Base-by-base conservation (phyloP, 2,113 vertebrate species). In the Cryptotis parvus region DNA sequence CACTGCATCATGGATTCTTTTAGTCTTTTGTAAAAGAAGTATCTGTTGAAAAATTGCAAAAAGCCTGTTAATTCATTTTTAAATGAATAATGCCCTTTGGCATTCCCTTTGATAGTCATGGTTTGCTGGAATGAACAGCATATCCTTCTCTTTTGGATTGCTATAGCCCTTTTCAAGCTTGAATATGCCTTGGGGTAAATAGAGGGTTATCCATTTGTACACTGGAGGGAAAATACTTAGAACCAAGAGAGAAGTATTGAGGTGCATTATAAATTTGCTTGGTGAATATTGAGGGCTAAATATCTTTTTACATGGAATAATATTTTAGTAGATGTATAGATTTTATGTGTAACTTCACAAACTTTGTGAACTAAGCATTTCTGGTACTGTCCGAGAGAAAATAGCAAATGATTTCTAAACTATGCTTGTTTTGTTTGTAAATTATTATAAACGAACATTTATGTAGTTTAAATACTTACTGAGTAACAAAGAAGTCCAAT, bases 41-140 rank as follows among this genome's bases (percentile, higher is more conserved):
- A 94, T 93, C 75, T 87, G 29, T 6, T 43, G 75, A 90, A 91
- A 93, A 96, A 97, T 96, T 96, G 63, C 84, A 96, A 94, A 97
- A 96, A 85, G 66, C 61, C 94, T 93, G 90, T 91, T 97, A 97
- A 96, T 97, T 98, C 93, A 86, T 87, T 92, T 96, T 97, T 94
- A 95, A 98, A 98, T 97, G 92, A 96, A 92, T 84, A 93, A 96
- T 81, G 31, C 95, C 96, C 93, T 85, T 85, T 94, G 96, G 92
- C 93, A 96, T 96, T 97, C 76, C 91, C 79, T 97, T 97, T 96
- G 93, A 96, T 97, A 94, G 93, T 95, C 94, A 83, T 91, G 91
- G 93, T 97, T 97, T 97, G 83, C 90, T 96, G 94, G 95, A 93
- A 78, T 87, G 90, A 96, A 90, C 68, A 91, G 92, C 43, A 52